Conservation (phyloP, 2,888 invertebrate species). For the Hypomecis punctinalis region DNA sequence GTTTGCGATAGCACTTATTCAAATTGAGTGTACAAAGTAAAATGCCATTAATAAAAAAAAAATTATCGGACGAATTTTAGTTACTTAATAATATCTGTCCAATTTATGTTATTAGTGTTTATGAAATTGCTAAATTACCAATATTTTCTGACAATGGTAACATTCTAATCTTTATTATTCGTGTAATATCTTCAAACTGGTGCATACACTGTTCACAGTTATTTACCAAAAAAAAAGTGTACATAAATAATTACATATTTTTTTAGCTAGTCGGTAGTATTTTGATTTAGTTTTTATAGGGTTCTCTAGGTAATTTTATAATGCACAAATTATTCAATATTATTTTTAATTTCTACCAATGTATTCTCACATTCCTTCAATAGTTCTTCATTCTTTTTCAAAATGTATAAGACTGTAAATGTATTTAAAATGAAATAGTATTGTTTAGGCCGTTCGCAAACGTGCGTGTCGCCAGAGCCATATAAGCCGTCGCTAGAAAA, state of each 20-base stretch:
- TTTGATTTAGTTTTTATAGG: constrained; percentile 24
- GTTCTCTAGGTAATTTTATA: constrained; percentile 9
- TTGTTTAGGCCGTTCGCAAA: neutral
- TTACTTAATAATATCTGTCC: constrained; percentile 69
- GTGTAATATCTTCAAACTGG: constrained; percentile 35
- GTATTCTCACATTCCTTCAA: constrained; percentile 38
- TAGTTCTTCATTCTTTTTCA: constrained; percentile 8
- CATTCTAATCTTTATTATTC: constrained; percentile 31
- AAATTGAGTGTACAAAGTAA: constrained; percentile 41
- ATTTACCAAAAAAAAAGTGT: constrained; percentile 74
- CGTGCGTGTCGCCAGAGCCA: too few species aligned
- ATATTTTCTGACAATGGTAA: constrained; percentile 28
- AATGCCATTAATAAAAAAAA: constrained; percentile 60
- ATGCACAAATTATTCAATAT: constrained; percentile 14
- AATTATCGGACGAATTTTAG: constrained; percentile 43
- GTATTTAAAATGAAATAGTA: constrained; percentile 22
- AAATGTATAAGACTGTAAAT: constrained; percentile 41
- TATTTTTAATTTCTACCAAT: constrained; percentile 13
- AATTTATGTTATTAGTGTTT: constrained; percentile 42
- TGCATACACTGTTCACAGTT: constrained; percentile 42
- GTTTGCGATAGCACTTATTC: constrained; percentile 1
- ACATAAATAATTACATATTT: constrained; percentile 62
- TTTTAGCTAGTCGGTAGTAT: constrained; percentile 63
- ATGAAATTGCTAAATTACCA: constrained; percentile 30
- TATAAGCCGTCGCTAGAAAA: too few species aligned